Conservation (phyloP, 2,888 invertebrate species). For the Leucozona laternaria region DNA sequence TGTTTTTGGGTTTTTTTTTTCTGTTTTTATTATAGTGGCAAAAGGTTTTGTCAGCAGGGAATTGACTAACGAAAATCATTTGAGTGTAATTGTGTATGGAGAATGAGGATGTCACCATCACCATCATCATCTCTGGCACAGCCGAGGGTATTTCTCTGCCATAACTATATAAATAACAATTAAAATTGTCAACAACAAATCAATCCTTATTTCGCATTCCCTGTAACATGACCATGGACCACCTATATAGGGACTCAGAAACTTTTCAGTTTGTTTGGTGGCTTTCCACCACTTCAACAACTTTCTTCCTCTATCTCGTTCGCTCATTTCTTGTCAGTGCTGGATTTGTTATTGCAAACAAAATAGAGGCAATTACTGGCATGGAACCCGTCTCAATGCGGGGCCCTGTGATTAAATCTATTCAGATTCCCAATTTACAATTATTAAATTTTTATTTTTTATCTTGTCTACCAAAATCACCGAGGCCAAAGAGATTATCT, state of each 20-base stretch:
- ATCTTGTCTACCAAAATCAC: no score
- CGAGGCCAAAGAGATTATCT: no score
- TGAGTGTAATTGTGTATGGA: background rate
- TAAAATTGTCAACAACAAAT: conserved; percentile 45
- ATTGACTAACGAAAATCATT: background rate
- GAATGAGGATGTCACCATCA: background rate
- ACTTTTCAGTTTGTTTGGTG: conserved; percentile 18
- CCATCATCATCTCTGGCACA: background rate
- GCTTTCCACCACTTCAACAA: background rate
- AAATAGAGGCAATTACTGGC: no score
- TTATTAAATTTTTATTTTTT: no score
- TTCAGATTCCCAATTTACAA: no score
- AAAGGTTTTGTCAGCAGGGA: conserved; percentile 12
- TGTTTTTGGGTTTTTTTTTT: background rate
- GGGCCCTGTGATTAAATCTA: no score
- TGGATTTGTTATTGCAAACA: no score
- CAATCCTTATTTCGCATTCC: conserved; percentile 42
- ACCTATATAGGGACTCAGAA: background rate
- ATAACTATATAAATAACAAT: conserved; percentile 40
- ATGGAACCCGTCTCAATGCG: no score
- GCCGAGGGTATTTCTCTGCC: background rate
- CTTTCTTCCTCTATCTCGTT: background rate
- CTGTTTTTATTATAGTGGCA: background rate
- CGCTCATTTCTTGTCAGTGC: background rate
- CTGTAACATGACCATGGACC: conserved; percentile 14